Percentiles rank a stretch among this genome's conserved stretches.
These are phyloP conservation scores for Eufriesea mexicana DNA, from an alignment of 1,140 invertebrate species.

Conservation along the genomic window DNA sequence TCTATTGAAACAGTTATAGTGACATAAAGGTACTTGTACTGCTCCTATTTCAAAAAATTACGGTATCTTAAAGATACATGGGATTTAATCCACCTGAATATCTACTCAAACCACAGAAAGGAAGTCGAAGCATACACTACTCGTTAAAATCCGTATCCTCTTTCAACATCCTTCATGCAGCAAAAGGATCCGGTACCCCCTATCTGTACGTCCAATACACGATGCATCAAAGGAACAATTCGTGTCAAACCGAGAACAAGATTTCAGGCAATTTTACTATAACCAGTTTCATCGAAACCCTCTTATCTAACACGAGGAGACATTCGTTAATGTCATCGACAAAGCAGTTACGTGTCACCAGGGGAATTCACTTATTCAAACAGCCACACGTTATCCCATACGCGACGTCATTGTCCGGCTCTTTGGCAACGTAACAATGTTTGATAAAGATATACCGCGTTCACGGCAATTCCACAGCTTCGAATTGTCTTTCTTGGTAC, in stretches of 20 bases:
- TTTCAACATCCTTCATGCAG: too few species aligned
- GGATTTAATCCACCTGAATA: too few species aligned
- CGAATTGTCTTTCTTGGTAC: constrained; percentile 39
- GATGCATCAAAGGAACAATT: not conserved
- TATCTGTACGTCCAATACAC: too few species aligned
- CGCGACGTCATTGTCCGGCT: not conserved
- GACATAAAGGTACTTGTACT: too few species aligned
- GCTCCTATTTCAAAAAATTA: too few species aligned
- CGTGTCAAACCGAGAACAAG: not conserved
- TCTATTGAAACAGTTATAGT: too few species aligned
- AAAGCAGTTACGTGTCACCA: not conserved
- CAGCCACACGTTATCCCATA: not conserved
- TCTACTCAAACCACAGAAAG: too few species aligned
- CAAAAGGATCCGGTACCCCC: too few species aligned
- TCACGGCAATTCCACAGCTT: constrained; percentile 12
- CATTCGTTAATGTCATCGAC: not conserved
- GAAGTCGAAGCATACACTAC: too few species aligned
- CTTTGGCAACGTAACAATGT: not conserved
- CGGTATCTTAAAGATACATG: too few species aligned
- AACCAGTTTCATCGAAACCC: not conserved
- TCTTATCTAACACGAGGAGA: not conserved
- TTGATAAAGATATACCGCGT: constrained; percentile 35
- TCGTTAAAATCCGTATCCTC: too few species aligned
- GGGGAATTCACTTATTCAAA: constrained; percentile 5
- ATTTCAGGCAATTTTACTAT: not conserved